Evolutionary conservation across 2,113 vertebrate species (phyloP), one percentile per base, ranked within the genome.

Genomic region (Opisthocomus hoazin): DNA sequence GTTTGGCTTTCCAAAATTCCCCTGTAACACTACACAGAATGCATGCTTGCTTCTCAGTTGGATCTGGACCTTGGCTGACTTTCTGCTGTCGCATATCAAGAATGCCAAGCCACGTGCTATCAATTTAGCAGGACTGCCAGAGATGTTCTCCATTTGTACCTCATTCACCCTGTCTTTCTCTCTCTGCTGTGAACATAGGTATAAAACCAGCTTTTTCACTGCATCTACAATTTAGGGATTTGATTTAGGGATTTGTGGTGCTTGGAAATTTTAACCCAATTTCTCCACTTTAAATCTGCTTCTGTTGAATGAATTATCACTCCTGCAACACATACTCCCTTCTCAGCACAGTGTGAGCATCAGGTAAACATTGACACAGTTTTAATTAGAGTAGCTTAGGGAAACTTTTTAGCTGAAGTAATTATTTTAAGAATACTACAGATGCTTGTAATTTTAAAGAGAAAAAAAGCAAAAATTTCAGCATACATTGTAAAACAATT

Each of bases 311-410:
- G 29, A 90, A 84, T 86, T 83, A 53, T 64, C 54, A 70, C 41
- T 61, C 89, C 21, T 66, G 18, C 41, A 65, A 12, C 71, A 34
- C 34, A 12, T 30, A 90, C 20, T 86, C 73, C 34, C 20, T 77
- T 78, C 22, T 73, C 32, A 76, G 82, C 43, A 48, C 11, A 89
- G n/a, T 48, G 43, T 61, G 71, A 66, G 12, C 13, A 4, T 16
- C 34, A 84, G 29, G 32, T 91, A 96, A 94, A 91, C 22, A 90
- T 11, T 57, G 32, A 61, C 57, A 87, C 11, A 66, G 5, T 36
- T 92, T 84, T 94, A 93, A 92, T 77, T 93, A 43, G 56, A 39
- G 57, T 92, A 68, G n/a, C 15, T 94, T 81, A 48, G 88, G 37
- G 56, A 27, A 81, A 64, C 6, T 32, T 93, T 89, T 95, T 89